A percentile compares a stretch with the other conserved stretches of the same genome.
Conservation (phyloP, 2,113 vertebrate species). For the Columba livia region DNA sequence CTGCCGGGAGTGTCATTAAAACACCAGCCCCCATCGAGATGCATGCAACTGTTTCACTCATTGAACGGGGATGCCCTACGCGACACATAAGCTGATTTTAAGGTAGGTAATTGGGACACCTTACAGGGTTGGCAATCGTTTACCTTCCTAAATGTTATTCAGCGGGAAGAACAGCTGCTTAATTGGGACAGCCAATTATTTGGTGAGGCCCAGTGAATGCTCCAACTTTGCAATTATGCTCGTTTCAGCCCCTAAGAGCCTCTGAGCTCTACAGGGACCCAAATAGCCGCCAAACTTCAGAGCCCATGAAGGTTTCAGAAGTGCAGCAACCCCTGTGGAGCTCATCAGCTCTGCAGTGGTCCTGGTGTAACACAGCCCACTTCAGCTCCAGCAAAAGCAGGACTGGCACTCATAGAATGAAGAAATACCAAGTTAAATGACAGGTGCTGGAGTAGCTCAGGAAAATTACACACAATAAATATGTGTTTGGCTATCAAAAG, state of each 20-base stretch:
- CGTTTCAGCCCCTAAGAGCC: neutral
- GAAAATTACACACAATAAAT: neutral
- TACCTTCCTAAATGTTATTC: neutral
- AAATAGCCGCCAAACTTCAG: neutral
- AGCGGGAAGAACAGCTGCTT: conserved; percentile 10
- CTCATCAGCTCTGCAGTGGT: neutral
- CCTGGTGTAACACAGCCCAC: neutral
- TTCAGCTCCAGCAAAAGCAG: neutral
- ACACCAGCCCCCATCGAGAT: neutral
- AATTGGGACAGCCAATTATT: conserved; percentile 45
- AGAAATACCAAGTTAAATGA: neutral
- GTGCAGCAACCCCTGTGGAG: neutral
- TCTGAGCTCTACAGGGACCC: neutral
- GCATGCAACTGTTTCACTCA: neutral
- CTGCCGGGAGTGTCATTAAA: neutral
- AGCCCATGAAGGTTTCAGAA: neutral
- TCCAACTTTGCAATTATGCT: conserved; percentile 10
- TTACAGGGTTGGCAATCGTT: neutral
- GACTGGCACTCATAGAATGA: neutral
- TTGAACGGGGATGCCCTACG: neutral
- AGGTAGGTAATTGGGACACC: conserved; percentile 31
- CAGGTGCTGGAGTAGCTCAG: neutral
- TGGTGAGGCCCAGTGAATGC: neutral
- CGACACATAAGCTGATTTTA: neutral
- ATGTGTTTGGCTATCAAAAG: neutral